Evolutionary conservation across 2,888 invertebrate species (phyloP), one percentile per base, ranked within the genome.

Genomic region (Tenthredo amoena): DNA sequence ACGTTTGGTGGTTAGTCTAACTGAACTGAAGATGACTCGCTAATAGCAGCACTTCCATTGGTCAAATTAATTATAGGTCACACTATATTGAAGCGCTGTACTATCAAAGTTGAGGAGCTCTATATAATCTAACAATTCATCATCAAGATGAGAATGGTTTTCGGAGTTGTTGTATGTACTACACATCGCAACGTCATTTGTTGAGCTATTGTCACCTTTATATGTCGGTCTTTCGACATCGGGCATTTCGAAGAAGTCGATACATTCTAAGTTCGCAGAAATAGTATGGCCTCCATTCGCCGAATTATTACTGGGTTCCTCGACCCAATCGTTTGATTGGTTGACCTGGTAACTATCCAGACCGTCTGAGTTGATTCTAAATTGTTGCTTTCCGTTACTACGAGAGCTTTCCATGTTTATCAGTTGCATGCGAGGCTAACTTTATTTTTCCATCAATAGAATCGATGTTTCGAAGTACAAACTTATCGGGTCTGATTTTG

Each of bases 381-480:
- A 55, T 55, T 55, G 55, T 55, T 55, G 15, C 55, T 15, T 1
- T n/a, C 15, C n/a, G n/a, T 55, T 55, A 18, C 18, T n/a, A 3
- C n/a, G 15, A 18, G 4, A n/a, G 55, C n/a, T 55, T 15, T 55
- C 55, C 18, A 4, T n/a, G 18, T 12, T n/a, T 15, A 72, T 85
- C 84, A 10, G 79, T 47, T 26, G 47, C 72, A 12, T 58, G 77
- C 1, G 84, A 86, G 4, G 21, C 21, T 31, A 31, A 18, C 15
- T 15, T 86, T 21, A 86, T 58, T 81, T 86, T 86, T 0, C 84
- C 31, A 31, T 85, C 82, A 2, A 86, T 26, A 31, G 71, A 18
- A 9, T 79, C 47, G 4, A 86, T 43, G 18, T 83, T 76, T n/a
- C 85, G 74, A 4, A 86, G n/a, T 4, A 86, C 76, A 21, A 86